phyloP scores from a whole-genome alignment of 2,888 invertebrate species.

The Ischnus inquisitorius region DNA sequence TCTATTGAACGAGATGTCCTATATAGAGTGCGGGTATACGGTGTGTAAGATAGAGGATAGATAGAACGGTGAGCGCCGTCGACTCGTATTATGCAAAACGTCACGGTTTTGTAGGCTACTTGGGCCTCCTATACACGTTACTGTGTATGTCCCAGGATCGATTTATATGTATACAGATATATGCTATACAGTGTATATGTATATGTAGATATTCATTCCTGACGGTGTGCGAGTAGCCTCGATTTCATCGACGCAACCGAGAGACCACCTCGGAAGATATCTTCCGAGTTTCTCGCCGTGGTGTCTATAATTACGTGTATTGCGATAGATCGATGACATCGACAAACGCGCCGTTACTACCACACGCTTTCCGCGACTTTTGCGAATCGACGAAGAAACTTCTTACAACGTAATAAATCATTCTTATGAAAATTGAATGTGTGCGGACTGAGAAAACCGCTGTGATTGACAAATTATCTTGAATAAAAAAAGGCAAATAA shows the following conservation, averaged over 20 bases:
- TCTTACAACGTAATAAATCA: not conserved
- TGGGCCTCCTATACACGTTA: constrained; percentile 58
- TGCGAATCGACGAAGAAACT: not conserved
- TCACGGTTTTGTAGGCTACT: constrained; percentile 67
- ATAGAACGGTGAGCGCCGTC: constrained; percentile 72
- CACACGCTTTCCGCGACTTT: constrained; percentile 1
- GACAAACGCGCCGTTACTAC: constrained; percentile 41
- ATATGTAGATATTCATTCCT: constrained; percentile 25
- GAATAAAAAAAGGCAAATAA: no score
- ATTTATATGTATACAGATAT: constrained; percentile 16
- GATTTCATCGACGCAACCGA: constrained; percentile 59
- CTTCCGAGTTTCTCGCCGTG: constrained; percentile 50
- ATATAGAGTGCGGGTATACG: constrained; percentile 15
- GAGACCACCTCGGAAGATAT: constrained; percentile 63
- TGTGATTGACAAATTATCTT: no score
- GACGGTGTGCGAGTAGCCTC: constrained; percentile 58
- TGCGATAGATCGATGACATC: constrained; percentile 61
- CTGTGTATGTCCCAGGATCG: not conserved
- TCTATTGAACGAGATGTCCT: constrained; percentile 30
- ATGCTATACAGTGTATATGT: not conserved
- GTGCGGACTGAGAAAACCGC: no score
- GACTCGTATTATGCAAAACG: constrained; percentile 81
- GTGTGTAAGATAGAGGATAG: constrained; percentile 61
- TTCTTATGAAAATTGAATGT: no score
- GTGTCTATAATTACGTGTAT: constrained; percentile 63